Base-by-base conservation (phyloP, 2,797 vertebrate species). In the Oreochromis grahami region DNA sequence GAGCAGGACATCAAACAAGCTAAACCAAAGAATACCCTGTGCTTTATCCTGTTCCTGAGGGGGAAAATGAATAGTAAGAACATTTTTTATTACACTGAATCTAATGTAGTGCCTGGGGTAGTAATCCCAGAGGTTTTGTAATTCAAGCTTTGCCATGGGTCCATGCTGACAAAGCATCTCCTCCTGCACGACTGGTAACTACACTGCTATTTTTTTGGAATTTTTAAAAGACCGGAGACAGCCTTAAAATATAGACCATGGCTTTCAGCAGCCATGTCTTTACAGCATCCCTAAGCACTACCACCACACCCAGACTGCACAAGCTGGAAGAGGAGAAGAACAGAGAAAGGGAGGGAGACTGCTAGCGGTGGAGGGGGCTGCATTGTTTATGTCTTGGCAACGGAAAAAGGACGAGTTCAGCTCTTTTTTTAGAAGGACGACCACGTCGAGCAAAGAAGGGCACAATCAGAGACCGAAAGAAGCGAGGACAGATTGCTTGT, bases 271-370 rank as follows among this genome's bases (percentile, higher is more conserved):
- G 78, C 60, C 76, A 36, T 81, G 85, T 80, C 51, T 87, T 77
- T 84, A 56, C 83, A 89, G 84, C 88, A 74, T 92, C 88, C 78
- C 58, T 14, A 7, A 83, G 81, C 76, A 85, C 76, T 41, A 78
- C 68, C 77, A 88, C 94, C 94, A 94, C 94, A 93, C 94, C 94
- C 91, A 94, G 84, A 88, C 88, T 82, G 90, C 90, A 92, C 90
- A 76, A 26, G 82, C 76, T 84, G 79, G 82, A 83, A 83, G 21
- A 83, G 78, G 79, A 87, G 78, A 68, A 76, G 24, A 82, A 55
- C 58, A 72, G 60, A 78, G 60, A 51, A 48, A 74, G 81, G 70
- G 65, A 74, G 43, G 29, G 55, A 76, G 86, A 78, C 3, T 50
- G 85, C 79, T 6, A 89, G 48, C 7, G 5, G 55, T 85, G 88